Conservation (phyloP, 2,113 vertebrate species). For the Sterrhoptilus dennistouni region DNA sequence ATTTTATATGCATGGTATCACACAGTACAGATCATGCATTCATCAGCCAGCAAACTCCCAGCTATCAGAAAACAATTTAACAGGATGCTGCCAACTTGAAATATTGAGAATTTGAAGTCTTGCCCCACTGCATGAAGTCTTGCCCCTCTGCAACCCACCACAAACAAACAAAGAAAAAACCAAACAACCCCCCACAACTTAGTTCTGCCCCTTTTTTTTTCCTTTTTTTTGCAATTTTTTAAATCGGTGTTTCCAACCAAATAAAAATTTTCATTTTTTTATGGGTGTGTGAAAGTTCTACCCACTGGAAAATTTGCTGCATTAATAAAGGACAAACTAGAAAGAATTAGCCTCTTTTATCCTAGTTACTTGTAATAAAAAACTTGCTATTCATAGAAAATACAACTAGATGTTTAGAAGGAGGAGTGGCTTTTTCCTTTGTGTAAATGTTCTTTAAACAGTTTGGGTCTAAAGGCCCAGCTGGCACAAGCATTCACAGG, state of each 20-base stretch:
- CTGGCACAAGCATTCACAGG: not conserved
- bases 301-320: not conserved
- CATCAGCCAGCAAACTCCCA: not conserved
- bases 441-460: not conserved
- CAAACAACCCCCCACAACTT: not conserved
- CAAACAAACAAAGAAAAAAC: not conserved
- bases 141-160: not conserved
- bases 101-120: not conserved
- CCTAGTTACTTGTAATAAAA: not conserved
- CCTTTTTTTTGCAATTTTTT: not conserved
- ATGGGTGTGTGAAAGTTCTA: not conserved
- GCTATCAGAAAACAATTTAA: conserved; percentile 34
- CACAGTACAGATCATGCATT: conserved; percentile 23
- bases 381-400: not conserved
- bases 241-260: not conserved
- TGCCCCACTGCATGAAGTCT: not conserved
- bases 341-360: not conserved
- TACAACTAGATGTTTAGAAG: not conserved
- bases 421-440: not conserved
- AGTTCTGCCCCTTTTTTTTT: not conserved
- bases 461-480: not conserved
- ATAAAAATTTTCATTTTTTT: not conserved
- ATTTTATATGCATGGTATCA: conserved; percentile 49
- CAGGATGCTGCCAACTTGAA: conserved; percentile 14
- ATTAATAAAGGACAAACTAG: not conserved